phyloP scores from a whole-genome alignment of 2,888 invertebrate genomes.

The Nephrotoma flavescens region DNA sequence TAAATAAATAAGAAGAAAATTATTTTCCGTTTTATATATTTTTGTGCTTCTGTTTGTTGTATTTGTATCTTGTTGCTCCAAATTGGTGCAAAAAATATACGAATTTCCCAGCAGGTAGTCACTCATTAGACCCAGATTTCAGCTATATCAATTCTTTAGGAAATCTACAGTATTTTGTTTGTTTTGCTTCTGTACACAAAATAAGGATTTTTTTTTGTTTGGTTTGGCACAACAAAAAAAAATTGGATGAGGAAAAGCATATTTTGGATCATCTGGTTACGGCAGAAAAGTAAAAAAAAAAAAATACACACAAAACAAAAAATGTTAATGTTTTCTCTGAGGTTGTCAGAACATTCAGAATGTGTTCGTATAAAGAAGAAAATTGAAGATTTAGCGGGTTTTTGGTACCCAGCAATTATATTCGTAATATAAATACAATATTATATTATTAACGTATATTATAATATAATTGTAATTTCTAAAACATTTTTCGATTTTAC shows the following conservation, averaged over 20 bases:
- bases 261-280: background rate
- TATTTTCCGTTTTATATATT: conserved; percentile 10
- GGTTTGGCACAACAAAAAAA: too few species aligned
- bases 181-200: background rate
- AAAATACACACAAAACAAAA: background rate
- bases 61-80: background rate
- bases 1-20: background rate
- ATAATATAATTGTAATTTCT: background rate
- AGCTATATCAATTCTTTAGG: background rate
- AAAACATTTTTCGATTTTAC: background rate
- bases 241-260: background rate
- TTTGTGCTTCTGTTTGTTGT: background rate
- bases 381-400: background rate
- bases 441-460: background rate
- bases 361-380: background rate
- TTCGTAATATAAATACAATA: background rate
- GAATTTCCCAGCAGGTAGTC: conserved; percentile 10
- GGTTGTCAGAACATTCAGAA: background rate
- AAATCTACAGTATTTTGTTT: background rate
- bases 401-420: background rate
- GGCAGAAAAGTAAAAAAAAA: background rate
- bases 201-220: background rate
- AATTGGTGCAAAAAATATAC: conserved; percentile 3
- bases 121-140: conserved; percentile 11
- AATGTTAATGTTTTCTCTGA: background rate